Conservation (phyloP, 1,140 invertebrate genomes). For the Dendrolimus punctatus region DNA sequence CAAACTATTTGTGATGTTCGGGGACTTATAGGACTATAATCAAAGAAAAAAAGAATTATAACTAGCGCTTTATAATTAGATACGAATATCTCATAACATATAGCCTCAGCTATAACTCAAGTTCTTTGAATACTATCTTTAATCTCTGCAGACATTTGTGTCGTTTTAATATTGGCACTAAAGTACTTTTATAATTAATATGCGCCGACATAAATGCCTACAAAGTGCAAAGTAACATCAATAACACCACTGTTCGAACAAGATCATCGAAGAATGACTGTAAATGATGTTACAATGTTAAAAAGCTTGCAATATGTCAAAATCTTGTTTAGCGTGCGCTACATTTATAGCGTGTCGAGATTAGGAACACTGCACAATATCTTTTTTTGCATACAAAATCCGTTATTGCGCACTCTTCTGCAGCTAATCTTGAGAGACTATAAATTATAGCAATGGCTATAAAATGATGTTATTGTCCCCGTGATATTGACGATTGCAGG, state of each 20-base stretch:
- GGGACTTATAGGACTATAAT: slow-evolving; percentile 1
- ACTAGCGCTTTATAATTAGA: too few relatives aligned
- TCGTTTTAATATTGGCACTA: slow-evolving; percentile 1
- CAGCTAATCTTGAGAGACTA: too few relatives aligned
- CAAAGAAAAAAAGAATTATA: too few relatives aligned
- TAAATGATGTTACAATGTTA: neutral
- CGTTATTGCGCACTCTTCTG: too few relatives aligned
- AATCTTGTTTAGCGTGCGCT: neutral
- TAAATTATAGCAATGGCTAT: too few relatives aligned
- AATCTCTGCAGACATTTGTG: slow-evolving; percentile 3
- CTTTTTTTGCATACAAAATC: too few relatives aligned
- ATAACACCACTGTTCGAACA: slow-evolving; percentile 1
- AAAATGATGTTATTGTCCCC: too few relatives aligned
- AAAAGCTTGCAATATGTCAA: neutral
- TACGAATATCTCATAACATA: too few relatives aligned
- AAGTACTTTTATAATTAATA: neutral
- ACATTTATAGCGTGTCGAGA: too few relatives aligned
- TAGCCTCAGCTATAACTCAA: too few relatives aligned
- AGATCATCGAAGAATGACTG: neutral
- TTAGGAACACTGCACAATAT: too few relatives aligned
- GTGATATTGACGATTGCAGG: slow-evolving; percentile 18
- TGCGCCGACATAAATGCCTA: slow-evolving; percentile 3
- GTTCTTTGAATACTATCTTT: too few relatives aligned
- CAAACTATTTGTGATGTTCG: slow-evolving; percentile 17
- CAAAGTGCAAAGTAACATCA: neutral